Percentiles rank a stretch among this genome's conserved stretches.
Conservation (phyloP, 2,797 vertebrate genomes). For the Eutrigla gurnardus region DNA sequence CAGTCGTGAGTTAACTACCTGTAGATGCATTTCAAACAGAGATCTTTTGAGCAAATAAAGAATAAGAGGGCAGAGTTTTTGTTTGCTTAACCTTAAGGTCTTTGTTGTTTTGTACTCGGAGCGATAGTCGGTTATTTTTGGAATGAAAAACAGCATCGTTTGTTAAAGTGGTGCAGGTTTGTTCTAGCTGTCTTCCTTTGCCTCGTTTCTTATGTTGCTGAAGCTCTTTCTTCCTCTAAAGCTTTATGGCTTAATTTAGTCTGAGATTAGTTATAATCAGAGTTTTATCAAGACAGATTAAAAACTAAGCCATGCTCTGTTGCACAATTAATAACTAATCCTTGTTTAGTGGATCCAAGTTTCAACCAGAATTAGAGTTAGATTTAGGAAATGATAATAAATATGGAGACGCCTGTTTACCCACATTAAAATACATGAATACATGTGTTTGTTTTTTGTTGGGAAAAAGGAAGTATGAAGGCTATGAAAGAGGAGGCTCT, state of each 20-base stretch:
- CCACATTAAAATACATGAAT: background rate
- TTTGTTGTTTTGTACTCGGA: constrained; percentile 8
- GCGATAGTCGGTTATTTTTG: constrained; percentile 52
- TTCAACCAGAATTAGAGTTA: background rate
- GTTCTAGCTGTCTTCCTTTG: background rate
- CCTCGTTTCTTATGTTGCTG: background rate
- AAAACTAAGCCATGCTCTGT: background rate
- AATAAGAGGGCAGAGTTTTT: constrained; percentile 53
- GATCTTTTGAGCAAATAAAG: constrained; percentile 21
- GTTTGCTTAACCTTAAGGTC: constrained; percentile 45
- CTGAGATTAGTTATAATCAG: background rate
- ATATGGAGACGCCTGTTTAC: background rate
- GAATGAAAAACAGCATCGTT: constrained; percentile 45
- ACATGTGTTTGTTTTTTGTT: background rate
- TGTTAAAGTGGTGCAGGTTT: constrained; percentile 11
- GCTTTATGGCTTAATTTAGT: background rate
- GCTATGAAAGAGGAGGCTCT: background rate
- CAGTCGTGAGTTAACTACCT: constrained; percentile 12
- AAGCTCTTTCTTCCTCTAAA: constrained; percentile 3
- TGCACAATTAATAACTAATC: background rate
- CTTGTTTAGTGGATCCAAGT: background rate
- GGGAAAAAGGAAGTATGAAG: background rate
- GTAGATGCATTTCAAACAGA: background rate
- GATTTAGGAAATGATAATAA: background rate
- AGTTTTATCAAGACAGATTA: background rate